These are phyloP conservation scores for Tenrec ecaudatus DNA, from an alignment of 2,113 vertebrate genomes.

Conservation along the genomic window DNA sequence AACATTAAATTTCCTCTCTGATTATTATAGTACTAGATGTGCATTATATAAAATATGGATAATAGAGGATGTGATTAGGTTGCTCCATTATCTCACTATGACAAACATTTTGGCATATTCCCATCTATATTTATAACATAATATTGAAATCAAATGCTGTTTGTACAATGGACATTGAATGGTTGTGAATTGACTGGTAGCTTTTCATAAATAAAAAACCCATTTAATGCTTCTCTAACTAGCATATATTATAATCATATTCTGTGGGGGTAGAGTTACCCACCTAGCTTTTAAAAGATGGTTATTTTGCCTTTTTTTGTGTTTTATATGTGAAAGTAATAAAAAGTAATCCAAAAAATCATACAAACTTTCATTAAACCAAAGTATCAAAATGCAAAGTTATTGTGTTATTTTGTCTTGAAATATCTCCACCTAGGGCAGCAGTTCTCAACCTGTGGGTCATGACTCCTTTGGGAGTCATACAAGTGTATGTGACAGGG, in stretches of 20 bases:
- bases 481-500: no score
- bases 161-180: neutral
- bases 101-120: neutral
- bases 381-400: no score
- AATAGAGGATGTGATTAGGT: constrained; percentile 31
- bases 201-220: neutral
- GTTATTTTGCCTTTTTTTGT: constrained; percentile 7
- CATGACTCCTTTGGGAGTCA: no score
- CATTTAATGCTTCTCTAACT: neutral
- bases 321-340: neutral
- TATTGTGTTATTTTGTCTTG: no score
- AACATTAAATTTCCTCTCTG: constrained; percentile 18
- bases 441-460: no score
- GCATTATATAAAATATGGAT: neutral
- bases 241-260: neutral
- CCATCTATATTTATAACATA: constrained; percentile 7
- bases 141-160: constrained; percentile 25
- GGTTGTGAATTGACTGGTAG: neutral
- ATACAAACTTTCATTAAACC: no score
- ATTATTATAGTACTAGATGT: constrained; percentile 39
- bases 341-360: no score
- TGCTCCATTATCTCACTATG: constrained; percentile 7
- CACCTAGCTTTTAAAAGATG: neutral
- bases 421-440: no score
- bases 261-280: neutral